Percentiles rank a stretch among this genome's conserved stretches.
These are phyloP conservation scores for Byasa hedistus DNA, from an alignment of 2,888 invertebrate genomes.

Conservation along the genomic window DNA sequence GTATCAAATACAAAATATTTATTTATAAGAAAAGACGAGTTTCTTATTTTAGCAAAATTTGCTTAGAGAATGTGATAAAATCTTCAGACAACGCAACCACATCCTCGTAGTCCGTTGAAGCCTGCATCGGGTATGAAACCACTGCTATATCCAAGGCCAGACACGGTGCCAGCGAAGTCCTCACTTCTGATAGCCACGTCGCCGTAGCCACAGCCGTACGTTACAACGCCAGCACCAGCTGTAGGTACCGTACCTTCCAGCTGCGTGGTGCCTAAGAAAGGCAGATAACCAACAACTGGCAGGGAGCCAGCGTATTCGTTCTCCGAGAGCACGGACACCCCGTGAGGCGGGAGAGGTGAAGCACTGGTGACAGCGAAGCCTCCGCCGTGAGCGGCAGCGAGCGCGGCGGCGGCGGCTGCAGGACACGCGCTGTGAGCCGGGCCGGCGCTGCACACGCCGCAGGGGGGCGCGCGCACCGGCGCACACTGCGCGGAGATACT, in stretches of 20 bases:
- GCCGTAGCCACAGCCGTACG: constrained; percentile 35
- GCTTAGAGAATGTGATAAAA: too few relatives aligned
- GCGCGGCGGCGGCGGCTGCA: not conserved
- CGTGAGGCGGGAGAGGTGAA: constrained; percentile 10
- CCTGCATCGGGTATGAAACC: not conserved
- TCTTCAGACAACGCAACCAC: constrained; percentile 11
- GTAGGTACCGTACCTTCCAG: constrained; percentile 34
- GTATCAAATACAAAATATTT: too few relatives aligned
- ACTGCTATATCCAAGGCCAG: not conserved
- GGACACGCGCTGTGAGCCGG: constrained; percentile 1
- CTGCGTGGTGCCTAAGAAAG: constrained; percentile 35
- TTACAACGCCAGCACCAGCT: constrained; percentile 32
- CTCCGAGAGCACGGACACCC: constrained; percentile 34
- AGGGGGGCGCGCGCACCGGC: not conserved
- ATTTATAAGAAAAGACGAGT: too few relatives aligned
- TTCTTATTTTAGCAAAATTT: too few relatives aligned
- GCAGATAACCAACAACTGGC: constrained; percentile 36
- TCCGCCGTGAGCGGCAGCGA: constrained; percentile 11
- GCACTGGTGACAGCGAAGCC: constrained; percentile 20
- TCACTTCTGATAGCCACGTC: constrained; percentile 31
- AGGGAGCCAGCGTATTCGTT: constrained; percentile 41
- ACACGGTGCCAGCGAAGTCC: constrained; percentile 4
- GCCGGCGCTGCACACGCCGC: not conserved
- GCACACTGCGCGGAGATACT: not conserved
- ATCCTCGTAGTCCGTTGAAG: constrained; percentile 6